A percentile compares a stretch with the other conserved stretches of the same genome.
These are phyloP conservation scores for Pachydiplax longipennis DNA, from an alignment of 2,888 invertebrate genomes.

Conservation along the genomic window DNA sequence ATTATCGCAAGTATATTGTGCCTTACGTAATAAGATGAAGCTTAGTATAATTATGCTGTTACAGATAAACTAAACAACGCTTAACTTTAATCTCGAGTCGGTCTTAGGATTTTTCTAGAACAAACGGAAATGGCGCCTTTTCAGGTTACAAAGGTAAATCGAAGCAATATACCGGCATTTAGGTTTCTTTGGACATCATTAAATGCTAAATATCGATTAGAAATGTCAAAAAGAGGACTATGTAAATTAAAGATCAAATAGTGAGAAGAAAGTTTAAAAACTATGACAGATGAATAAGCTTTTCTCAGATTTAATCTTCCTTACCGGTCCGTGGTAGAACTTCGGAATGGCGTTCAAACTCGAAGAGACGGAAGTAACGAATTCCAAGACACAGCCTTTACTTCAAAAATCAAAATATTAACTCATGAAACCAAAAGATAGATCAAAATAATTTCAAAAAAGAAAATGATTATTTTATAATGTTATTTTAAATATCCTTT, in stretches of 20 bases:
- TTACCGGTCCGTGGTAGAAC: conserved; percentile 76
- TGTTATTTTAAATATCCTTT: background rate
- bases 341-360: conserved; percentile 79
- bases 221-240: conserved; percentile 57
- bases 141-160: conserved; percentile 73
- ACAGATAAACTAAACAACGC: background rate
- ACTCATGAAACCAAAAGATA: background rate
- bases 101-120: background rate
- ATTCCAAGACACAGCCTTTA: conserved; percentile 1
- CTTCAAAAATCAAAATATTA: background rate
- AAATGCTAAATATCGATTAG: conserved; percentile 56
- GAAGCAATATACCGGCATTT: conserved; percentile 68
- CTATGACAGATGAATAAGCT: conserved; percentile 72
- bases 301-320: conserved; percentile 73
- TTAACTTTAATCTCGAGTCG: background rate
- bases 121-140: conserved; percentile 68
- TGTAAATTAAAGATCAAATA: conserved; percentile 55
- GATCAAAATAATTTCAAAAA: background rate
- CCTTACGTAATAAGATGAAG: background rate
- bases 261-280: conserved; percentile 61
- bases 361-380: conserved; percentile 44
- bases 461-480: background rate
- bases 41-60: background rate
- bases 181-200: conserved; percentile 62
- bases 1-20: background rate